Evolutionary conservation across 2,888 invertebrate genomes (phyloP).

Genomic region (Parelbella ahira): DNA sequence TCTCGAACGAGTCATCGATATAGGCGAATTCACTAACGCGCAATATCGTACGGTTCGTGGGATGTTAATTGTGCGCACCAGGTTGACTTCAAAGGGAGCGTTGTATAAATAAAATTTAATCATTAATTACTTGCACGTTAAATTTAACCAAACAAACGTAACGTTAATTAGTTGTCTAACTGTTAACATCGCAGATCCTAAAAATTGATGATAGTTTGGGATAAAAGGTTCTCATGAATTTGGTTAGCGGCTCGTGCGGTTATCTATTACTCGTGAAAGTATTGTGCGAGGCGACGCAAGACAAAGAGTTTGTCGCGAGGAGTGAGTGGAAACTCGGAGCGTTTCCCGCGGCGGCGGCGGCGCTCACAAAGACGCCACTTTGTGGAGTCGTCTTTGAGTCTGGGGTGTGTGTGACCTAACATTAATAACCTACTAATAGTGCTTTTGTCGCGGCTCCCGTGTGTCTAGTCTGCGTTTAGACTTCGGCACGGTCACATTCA

Average conservation of each 20-base stretch:
- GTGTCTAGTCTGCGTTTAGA: constrained; percentile 9
- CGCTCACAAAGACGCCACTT: constrained; percentile 71
- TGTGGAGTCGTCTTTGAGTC: constrained; percentile 57
- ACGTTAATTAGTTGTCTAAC: constrained; percentile 17
- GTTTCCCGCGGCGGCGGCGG: constrained; percentile 40
- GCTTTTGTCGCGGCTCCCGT: constrained; percentile 20
- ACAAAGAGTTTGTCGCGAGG: constrained; percentile 65
- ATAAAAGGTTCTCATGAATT: no score
- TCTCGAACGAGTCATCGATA: constrained; percentile 65
- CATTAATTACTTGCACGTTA: constrained; percentile 23
- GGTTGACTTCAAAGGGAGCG: constrained; percentile 34
- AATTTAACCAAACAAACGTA: constrained; percentile 19
- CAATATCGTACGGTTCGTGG: constrained; percentile 36
- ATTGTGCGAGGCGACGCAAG: constrained; percentile 51
- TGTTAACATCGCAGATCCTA: no score
- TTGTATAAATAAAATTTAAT: constrained; percentile 34
- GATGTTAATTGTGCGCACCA: constrained; percentile 37
- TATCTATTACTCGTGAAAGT: constrained; percentile 20
- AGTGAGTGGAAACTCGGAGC: constrained; percentile 47
- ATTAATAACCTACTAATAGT: constrained; percentile 73
- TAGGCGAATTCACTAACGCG: constrained; percentile 51
- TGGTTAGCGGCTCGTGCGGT: constrained; percentile 18
- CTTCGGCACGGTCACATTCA: no score
- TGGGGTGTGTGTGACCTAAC: constrained; percentile 63
- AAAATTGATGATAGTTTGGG: no score